Base-by-base conservation (phyloP, 2,113 vertebrate species). In the Semnornis frantzii region DNA sequence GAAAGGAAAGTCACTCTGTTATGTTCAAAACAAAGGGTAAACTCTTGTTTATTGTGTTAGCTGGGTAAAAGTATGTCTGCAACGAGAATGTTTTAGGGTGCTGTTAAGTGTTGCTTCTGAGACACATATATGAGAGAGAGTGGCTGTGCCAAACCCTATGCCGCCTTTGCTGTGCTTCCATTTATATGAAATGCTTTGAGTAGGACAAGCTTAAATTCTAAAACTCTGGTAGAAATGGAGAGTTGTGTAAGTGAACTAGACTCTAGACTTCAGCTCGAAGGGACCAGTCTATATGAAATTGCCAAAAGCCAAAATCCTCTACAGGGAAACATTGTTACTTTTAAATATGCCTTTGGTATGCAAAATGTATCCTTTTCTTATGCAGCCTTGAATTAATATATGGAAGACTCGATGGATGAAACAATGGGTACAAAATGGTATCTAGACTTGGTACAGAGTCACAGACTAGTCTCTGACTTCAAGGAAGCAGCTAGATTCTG, bases 41-140 rank as follows among this genome's bases (percentile, higher is more conserved):
- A 33, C 20, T 54, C 4, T 19, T 73, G 28, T 59, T 25, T 52
- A 23, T 25, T n/a, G 4, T 25, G 27, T n/a, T 64, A 16, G 11
- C 9, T 54, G 28, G 7, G 13, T 48, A 72, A 66, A 60, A 16
- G 4, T 37, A 17, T 34, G 21, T 48, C 24, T 80, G 46, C 23
- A 57, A 44, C 0, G 2, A 52, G 23, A 57, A 11, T 31, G 30
- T 48, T 77, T 42, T 28, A 64, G n/a, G 10, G 17, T 28, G 30
- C 19, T n/a, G 20, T 7, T 21, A 25, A 37, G 30, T 12, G 17
- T 33, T 31, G 27, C 12, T 62, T 57, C 54, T 52, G 48, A 68
- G 11, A 30, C 12, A 13, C 23, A 9, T 6, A 5, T 2, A 0
- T 28, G 6, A 24, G 25, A 15, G 8, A 17, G 8, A 10, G 50